Percentiles rank a stretch among this genome's conserved stretches.
Evolutionary conservation across 2,113 vertebrate species (phyloP).

Genomic region (Rattus norvegicus): DNA sequence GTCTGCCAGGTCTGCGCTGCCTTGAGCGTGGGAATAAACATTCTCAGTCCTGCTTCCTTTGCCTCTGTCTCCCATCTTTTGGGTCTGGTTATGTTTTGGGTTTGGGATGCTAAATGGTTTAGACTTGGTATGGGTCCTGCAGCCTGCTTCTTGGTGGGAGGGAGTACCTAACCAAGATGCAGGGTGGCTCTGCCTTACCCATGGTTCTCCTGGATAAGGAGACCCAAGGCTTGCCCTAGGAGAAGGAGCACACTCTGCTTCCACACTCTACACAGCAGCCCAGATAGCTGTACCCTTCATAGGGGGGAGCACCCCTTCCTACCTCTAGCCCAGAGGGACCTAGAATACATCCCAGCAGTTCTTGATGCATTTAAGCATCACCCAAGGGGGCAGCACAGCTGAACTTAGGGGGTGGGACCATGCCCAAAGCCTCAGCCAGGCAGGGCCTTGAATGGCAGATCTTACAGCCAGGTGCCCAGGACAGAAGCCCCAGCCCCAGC

Average conservation of each 20-base stretch:
- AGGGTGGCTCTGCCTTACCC: background rate
- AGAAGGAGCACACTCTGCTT: background rate
- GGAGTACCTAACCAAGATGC: background rate
- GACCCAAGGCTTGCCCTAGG: background rate
- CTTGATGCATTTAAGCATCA: background rate
- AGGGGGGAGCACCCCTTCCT: slow-evolving; percentile 3
- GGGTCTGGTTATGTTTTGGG: slow-evolving; percentile 29
- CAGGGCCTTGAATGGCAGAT: slow-evolving; percentile 75
- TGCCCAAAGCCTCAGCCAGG: slow-evolving; percentile 22
- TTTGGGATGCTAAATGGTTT: background rate
- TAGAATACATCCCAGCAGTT: background rate
- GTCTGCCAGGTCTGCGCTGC: slow-evolving; percentile 54
- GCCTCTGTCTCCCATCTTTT: slow-evolving; percentile 72
- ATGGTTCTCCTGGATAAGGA: background rate
- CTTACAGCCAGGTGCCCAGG: slow-evolving; percentile 82
- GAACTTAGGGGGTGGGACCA: slow-evolving; percentile 30
- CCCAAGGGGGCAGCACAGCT: background rate
- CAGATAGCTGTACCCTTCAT: background rate
- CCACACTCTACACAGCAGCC: background rate
- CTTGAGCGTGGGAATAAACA: slow-evolving; percentile 75
- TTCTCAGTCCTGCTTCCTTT: slow-evolving; percentile 59
- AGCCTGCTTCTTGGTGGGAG: background rate
- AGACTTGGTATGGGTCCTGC: background rate
- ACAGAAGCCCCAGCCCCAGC: slow-evolving; percentile 78
- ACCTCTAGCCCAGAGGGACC: background rate